Evolutionary conservation across 1,140 invertebrate species (phyloP), one percentile per base, ranked within the genome.

Genomic region (Tetraneura akinire): DNA sequence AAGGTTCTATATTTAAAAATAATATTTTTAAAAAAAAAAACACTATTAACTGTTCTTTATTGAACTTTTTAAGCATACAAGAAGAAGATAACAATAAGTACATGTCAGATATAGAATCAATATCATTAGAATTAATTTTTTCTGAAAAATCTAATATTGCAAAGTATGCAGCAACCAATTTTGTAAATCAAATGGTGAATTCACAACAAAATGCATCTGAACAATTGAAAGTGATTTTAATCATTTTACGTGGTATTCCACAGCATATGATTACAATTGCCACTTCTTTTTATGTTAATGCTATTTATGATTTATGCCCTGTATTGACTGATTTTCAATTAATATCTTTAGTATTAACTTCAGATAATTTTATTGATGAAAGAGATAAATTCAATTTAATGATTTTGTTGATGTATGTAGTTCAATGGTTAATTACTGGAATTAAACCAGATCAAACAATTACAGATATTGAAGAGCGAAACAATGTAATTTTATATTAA

Each of bases 81-180:
- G 51, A 60, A 16, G 73, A 64, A n/a, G 26, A 74, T 14, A 29
- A 49, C 21, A 51, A 57, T 37, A 1, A 57, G 23, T 16, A 57
- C 23, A 18, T 57, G 51, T 57, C 53, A 16, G 45, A 13, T 9
- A 21, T 76, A 4, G 73, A 76, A 6, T 76, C 73, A 42, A 76
- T 76, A 76, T 51, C 73, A 23, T 76, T 76, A 57, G 73, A 76
- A 23, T 42, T 76, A 57, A 42, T 78, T 42, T 78, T 78, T 62
- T 78, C 74, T 47, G 55, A 78, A 78, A 78, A 78, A 29, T 16
- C 21, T 13, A 78, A 78, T 5, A 18, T 78, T 47, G 55, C 74
- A 42, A 21, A 18, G 42, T 16, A 42, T 57, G 74, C 55, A 13
- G 55, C n/a, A 26, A 55, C 62, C 60, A 8, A 78, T 78, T 78